phyloP scores from a whole-genome alignment of 2,888 invertebrate species.

The Heliconius ethilla region DNA sequence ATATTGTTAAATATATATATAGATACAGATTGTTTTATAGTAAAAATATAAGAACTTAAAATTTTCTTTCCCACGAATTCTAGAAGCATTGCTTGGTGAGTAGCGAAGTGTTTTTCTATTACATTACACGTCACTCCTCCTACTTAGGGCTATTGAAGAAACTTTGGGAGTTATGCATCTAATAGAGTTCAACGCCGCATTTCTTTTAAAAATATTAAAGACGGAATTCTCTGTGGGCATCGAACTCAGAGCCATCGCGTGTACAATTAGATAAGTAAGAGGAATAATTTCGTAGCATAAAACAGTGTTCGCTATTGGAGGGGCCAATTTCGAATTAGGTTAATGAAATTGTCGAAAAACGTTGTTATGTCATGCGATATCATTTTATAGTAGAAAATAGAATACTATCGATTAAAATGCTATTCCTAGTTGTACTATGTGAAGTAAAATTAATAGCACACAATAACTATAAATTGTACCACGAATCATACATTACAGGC shows the following conservation, averaged over 20 bases:
- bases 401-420: background rate
- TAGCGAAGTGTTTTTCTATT: background rate
- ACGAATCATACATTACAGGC: too few relatives aligned
- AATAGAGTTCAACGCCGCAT: background rate
- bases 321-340: slow-evolving; percentile 38
- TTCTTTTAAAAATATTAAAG: background rate
- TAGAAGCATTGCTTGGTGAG: too few relatives aligned
- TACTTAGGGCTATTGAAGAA: too few relatives aligned
- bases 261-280: background rate
- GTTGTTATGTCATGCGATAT: slow-evolving; percentile 36
- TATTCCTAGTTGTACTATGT: background rate
- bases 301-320: background rate
- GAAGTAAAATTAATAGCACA: background rate
- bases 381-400: background rate
- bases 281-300: background rate
- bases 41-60: too few relatives aligned
- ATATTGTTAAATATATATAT: background rate
- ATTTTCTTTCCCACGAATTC: too few relatives aligned
- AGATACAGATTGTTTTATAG: too few relatives aligned
- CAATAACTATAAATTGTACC: too few relatives aligned
- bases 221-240: background rate
- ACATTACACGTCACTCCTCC: too few relatives aligned
- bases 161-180: too few relatives aligned
- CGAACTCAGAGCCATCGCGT: slow-evolving; percentile 3
- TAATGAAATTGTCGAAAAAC: slow-evolving; percentile 35